Conservation (phyloP, 2,113 vertebrate species). For the Telmatochromis brichardi region DNA sequence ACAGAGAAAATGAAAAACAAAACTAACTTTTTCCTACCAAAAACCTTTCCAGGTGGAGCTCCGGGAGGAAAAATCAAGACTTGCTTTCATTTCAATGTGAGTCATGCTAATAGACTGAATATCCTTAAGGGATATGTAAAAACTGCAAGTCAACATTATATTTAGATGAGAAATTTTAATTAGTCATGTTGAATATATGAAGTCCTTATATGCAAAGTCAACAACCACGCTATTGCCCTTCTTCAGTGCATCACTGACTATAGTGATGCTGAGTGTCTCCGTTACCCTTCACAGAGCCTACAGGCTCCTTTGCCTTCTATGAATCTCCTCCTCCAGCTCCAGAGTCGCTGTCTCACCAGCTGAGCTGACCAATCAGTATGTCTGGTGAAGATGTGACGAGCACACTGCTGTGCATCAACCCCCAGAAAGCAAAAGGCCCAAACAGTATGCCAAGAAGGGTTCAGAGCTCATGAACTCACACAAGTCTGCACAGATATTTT, state of each 20-base stretch:
- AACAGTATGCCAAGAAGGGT: fast-evolving
- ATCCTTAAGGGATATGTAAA: fast-evolving
- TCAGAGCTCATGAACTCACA: not conserved
- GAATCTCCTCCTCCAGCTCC: not conserved
- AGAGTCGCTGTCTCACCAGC: not conserved
- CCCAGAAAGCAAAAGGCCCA: not conserved
- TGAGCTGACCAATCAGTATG: not conserved
- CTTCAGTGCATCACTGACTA: not conserved
- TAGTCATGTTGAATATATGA: not conserved
- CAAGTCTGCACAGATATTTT: not conserved
- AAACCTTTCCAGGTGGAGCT: not conserved
- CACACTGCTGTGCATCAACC: not conserved
- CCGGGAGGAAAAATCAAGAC: not conserved
- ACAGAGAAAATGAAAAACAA: not conserved
- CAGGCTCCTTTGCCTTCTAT: not conserved
- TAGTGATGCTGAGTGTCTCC: not conserved
- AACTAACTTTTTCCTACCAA: not conserved
- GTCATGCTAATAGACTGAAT: not conserved
- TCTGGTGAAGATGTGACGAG: fast-evolving
- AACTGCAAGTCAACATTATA: fast-evolving
- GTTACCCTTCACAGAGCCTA: not conserved
- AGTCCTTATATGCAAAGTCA: not conserved
- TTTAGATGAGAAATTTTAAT: not conserved
- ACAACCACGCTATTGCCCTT: fast-evolving
- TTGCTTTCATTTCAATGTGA: not conserved